Percentiles rank a stretch among this genome's conserved stretches.
Conservation (phyloP, 2,888 invertebrate genomes). For the Lydus trimaculatus region DNA sequence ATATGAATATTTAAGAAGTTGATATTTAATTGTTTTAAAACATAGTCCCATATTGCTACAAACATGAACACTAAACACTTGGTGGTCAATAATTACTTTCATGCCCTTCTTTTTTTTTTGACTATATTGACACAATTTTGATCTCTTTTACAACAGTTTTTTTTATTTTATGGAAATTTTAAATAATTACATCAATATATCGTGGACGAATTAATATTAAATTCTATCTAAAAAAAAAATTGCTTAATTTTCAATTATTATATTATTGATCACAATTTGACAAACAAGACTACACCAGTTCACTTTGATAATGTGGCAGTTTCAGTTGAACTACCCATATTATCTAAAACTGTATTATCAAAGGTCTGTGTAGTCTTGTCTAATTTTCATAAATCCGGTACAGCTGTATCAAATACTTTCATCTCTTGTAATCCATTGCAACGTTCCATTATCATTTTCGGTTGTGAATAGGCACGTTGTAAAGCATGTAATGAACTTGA, state of each 20-base stretch:
- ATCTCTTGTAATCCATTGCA: slow-evolving; percentile 58
- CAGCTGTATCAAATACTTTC: slow-evolving; percentile 54
- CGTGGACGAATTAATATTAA: neutral
- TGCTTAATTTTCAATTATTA: neutral
- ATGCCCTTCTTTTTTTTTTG: neutral
- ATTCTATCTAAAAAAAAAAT: neutral
- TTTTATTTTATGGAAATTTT: neutral
- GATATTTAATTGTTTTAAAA: slow-evolving; percentile 14
- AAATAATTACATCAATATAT: neutral
- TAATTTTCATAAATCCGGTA: slow-evolving; percentile 60
- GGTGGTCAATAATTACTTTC: slow-evolving; percentile 11
- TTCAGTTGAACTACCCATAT: slow-evolving; percentile 55
- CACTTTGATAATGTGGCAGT: slow-evolving; percentile 50
- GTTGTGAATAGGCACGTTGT: slow-evolving; percentile 51
- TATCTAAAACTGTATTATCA: slow-evolving; percentile 49
- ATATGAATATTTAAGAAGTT: slow-evolving; percentile 16
- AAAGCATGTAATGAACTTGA: slow-evolving; percentile 75
- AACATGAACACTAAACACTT: slow-evolving; percentile 30
- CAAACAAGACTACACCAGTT: slow-evolving; percentile 24
- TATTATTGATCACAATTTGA: slow-evolving; percentile 25
- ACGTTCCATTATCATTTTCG: slow-evolving; percentile 52
- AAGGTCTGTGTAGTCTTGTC: slow-evolving; percentile 61
- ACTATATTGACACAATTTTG: neutral
- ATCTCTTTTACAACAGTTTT: neutral
- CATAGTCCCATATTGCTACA: slow-evolving; percentile 26